Conservation (phyloP, 2,888 invertebrate genomes). For the Drosophila koepferae region DNA sequence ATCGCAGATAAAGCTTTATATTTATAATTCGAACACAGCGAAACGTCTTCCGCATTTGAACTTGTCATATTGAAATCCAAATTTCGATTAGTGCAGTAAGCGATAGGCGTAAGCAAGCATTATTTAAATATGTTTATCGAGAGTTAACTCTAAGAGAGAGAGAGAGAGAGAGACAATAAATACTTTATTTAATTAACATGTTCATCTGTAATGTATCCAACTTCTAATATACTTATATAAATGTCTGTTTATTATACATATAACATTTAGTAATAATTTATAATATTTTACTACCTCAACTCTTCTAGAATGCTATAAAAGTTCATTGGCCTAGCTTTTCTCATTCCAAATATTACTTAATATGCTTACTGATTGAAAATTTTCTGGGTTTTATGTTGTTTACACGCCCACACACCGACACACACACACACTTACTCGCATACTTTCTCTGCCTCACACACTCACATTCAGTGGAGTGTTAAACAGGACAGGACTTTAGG, state of each 20-base stretch:
- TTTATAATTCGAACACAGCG: constrained; percentile 23
- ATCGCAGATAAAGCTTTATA: constrained; percentile 27
- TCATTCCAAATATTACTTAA: neutral
- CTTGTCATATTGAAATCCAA: constrained; percentile 29
- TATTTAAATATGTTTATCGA: neutral
- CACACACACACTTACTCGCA: neutral
- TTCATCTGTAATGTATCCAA: too few relatives aligned
- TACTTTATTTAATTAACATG: too few relatives aligned
- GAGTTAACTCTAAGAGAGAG: neutral
- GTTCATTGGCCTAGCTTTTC: constrained; percentile 2
- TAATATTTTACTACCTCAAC: neutral
- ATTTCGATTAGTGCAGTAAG: constrained; percentile 3
- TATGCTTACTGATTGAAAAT: constrained; percentile 34
- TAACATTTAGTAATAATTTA: neutral
- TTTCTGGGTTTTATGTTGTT: constrained; percentile 18
- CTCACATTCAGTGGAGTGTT: neutral
- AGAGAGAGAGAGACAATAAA: too few relatives aligned
- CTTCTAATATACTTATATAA: neutral
- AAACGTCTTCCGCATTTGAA: constrained; percentile 42
- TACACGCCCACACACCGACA: constrained; percentile 12
- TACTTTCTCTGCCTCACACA: neutral
- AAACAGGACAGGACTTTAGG: constrained; percentile 23
- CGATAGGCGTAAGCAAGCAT: neutral
- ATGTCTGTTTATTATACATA: neutral
- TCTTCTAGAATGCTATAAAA: constrained; percentile 13